phyloP scores from a whole-genome alignment of 1,140 invertebrate species.

The Drosophila pallidifrons region DNA sequence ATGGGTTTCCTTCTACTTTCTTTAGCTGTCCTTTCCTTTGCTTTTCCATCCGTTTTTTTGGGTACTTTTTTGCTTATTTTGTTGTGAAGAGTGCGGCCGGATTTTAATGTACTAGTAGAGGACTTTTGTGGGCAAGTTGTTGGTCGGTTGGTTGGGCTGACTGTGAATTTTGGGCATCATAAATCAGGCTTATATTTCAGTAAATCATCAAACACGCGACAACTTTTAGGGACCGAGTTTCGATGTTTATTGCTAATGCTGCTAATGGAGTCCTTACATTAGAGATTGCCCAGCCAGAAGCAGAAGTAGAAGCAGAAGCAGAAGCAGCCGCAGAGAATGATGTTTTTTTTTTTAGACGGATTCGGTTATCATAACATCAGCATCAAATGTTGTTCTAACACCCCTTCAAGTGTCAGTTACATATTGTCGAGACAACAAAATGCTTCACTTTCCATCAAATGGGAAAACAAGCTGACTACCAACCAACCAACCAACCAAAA shows the following conservation, averaged over 20 bases:
- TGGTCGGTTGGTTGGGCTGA: constrained; percentile 52
- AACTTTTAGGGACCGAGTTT: constrained; percentile 49
- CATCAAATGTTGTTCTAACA: constrained; percentile 75
- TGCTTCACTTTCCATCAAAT: constrained; percentile 72
- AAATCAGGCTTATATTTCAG: constrained; percentile 84
- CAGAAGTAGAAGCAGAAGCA: not conserved
- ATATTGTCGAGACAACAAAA: constrained; percentile 82
- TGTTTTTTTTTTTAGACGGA: constrained; percentile 29
- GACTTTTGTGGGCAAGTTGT: constrained; percentile 33
- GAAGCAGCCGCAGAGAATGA: not conserved
- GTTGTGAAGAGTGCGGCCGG: constrained; percentile 46
- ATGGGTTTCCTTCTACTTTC: constrained; percentile 33
- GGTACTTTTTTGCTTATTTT: constrained; percentile 40
- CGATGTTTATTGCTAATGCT: constrained; percentile 53
- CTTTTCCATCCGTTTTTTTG: constrained; percentile 33
- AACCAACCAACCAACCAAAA: not conserved
- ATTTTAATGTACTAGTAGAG: constrained; percentile 59
- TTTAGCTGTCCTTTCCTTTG: constrained; percentile 19
- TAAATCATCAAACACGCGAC: constrained; percentile 81
- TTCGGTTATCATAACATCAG: constrained; percentile 62
- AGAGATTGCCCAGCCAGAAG: constrained; percentile 53
- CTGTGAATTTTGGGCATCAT: constrained; percentile 69
- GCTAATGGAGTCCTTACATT: constrained; percentile 81
- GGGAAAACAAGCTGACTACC: constrained; percentile 29
- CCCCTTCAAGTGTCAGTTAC: constrained; percentile 82